phyloP scores from a whole-genome alignment of 2,113 vertebrate genomes.

The Todiramphus saurophagus region DNA sequence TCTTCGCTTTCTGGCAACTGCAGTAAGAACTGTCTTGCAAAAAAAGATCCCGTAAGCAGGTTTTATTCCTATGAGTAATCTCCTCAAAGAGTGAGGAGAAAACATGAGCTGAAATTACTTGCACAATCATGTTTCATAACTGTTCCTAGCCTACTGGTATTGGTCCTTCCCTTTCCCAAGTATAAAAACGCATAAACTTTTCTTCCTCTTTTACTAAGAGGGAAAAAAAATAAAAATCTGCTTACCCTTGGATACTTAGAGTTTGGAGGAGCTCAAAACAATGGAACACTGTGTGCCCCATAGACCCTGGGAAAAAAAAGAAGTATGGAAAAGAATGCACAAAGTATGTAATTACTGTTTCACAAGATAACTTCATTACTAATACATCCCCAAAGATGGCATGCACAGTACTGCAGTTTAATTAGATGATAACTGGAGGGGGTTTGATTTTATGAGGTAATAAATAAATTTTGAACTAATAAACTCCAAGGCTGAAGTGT shows the following conservation, averaged over 20 bases:
- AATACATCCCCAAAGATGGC: constrained; percentile 46
- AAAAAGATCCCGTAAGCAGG: not conserved
- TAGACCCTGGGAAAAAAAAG: not conserved
- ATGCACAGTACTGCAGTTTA: constrained; percentile 30
- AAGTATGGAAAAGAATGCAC: constrained; percentile 31
- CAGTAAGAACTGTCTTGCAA: not conserved
- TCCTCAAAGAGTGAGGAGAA: not conserved
- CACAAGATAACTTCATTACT: constrained; percentile 48
- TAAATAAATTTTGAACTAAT: constrained; percentile 63
- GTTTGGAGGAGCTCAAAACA: constrained; percentile 52
- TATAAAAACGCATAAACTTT: not conserved
- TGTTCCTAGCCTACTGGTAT: not conserved
- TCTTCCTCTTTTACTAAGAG: not conserved
- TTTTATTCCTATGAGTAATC: constrained; percentile 34
- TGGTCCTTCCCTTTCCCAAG: not conserved
- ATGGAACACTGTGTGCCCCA: constrained; percentile 36
- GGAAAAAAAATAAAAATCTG: not conserved
- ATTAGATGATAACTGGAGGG: constrained; percentile 64
- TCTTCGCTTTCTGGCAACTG: not conserved
- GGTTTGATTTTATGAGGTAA: constrained; percentile 58
- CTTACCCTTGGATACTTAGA: constrained; percentile 21
- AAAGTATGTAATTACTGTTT: constrained; percentile 41
- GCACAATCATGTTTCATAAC: constrained; percentile 23
- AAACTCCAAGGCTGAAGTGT: constrained; percentile 46
- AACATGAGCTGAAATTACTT: constrained; percentile 12